Conservation (phyloP, 2,888 invertebrate species). For the Cordilura impudica region DNA sequence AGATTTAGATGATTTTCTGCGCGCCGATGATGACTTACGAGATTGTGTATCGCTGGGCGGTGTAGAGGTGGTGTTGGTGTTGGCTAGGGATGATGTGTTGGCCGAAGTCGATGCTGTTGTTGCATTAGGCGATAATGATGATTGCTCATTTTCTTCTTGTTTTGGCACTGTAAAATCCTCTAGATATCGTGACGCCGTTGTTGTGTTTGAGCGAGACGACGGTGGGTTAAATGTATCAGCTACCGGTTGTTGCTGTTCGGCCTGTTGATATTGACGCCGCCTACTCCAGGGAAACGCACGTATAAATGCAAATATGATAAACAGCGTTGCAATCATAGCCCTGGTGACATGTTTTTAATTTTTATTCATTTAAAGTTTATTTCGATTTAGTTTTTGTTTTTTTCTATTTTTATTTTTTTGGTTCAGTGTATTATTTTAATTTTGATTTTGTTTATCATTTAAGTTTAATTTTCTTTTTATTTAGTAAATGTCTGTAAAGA, state of each 20-base stretch:
- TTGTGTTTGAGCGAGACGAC: constrained; percentile 12
- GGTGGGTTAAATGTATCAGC: constrained; percentile 50
- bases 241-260: not conserved
- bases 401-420: not conserved
- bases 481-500: not conserved
- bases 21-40: constrained; percentile 63
- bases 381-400: constrained; percentile 11
- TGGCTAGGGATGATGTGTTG: constrained; percentile 3
- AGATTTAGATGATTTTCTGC: constrained; percentile 71
- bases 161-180: constrained; percentile 33
- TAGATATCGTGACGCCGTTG: not conserved
- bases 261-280: constrained; percentile 59
- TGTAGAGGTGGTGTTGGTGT: constrained; percentile 1
- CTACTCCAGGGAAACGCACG: constrained; percentile 77
- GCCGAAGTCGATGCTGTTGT: constrained; percentile 7
- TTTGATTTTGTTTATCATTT: not conserved
- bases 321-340: constrained; percentile 77
- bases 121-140: constrained; percentile 23
- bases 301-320: constrained; percentile 77
- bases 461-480: not conserved
- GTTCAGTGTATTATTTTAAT: not conserved
- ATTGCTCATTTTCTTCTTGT: constrained; percentile 18
- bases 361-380: constrained; percentile 16
- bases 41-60: not conserved
- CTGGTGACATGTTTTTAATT: constrained; percentile 51